Conservation (phyloP, 2,888 invertebrate genomes). For the Thymelicus sylvestris region DNA sequence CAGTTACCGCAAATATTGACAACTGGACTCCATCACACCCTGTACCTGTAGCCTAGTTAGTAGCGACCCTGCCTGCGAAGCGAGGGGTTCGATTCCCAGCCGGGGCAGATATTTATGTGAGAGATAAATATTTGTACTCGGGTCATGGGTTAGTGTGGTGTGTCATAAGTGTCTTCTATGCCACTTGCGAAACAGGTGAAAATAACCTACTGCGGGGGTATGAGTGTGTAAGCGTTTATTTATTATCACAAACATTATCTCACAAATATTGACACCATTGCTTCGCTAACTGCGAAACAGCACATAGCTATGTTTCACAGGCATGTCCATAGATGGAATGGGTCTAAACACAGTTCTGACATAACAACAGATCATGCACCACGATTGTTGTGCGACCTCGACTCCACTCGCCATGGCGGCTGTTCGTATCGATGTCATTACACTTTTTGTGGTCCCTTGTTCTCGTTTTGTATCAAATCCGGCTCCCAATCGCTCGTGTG, state of each 20-base stretch:
- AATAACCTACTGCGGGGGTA: no score
- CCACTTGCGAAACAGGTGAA: no score
- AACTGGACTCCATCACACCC: no score
- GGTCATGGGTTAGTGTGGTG: no score
- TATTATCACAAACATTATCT: background rate
- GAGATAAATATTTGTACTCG: no score
- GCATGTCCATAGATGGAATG: conserved; percentile 21
- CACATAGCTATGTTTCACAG: background rate
- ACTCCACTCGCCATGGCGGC: conserved; percentile 22
- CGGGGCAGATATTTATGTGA: no score
- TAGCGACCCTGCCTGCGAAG: no score
- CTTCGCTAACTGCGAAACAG: background rate
- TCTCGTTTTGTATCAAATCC: conserved; percentile 32
- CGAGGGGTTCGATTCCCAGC: no score
- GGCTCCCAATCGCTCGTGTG: conserved; percentile 30
- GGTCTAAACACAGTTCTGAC: conserved; percentile 14
- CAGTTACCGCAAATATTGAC: no score
- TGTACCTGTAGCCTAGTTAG: no score
- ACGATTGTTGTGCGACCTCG: conserved; percentile 26
- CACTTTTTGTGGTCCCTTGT: conserved; percentile 33
- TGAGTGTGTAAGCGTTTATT: no score
- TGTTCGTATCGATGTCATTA: conserved; percentile 34
- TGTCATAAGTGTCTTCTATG: no score
- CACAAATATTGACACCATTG: background rate
- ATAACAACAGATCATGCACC: conserved; percentile 27